Evolutionary conservation across 2,888 invertebrate species (phyloP).

Genomic region (Protodeltote pygarga): DNA sequence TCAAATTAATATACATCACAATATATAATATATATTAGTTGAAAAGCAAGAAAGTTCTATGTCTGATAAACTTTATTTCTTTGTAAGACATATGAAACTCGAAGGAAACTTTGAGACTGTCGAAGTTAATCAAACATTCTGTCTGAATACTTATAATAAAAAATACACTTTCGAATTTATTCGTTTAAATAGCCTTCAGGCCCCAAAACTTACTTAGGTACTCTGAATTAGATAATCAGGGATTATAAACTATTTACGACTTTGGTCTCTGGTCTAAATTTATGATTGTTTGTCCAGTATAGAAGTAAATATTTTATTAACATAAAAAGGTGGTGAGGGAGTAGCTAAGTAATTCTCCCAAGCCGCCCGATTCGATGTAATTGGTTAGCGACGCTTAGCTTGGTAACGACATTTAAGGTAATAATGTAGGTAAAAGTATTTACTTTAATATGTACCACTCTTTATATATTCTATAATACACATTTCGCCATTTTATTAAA

Average conservation of each 20-base stretch:
- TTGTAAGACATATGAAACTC: background rate
- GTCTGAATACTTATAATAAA: background rate
- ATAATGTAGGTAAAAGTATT: constrained; percentile 42
- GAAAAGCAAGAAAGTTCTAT: constrained; percentile 1
- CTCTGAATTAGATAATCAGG: constrained; percentile 53
- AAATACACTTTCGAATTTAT: constrained; percentile 6
- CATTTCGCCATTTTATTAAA: constrained; percentile 15
- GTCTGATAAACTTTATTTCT: constrained; percentile 5
- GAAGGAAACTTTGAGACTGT: constrained; percentile 3
- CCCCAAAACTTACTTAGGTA: constrained; percentile 1
- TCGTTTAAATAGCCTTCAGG: background rate
- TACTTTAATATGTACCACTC: constrained; percentile 34
- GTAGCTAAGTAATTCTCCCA: constrained; percentile 19
- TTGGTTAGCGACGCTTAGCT: constrained; percentile 36
- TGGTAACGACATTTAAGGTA: constrained; percentile 40
- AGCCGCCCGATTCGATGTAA: constrained; percentile 34
- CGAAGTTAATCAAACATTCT: constrained; percentile 4
- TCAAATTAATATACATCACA: background rate
- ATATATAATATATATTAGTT: no score
- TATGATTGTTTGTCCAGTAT: constrained; percentile 50
- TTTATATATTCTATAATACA: constrained; percentile 34
- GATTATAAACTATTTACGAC: constrained; percentile 60
- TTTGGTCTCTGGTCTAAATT: constrained; percentile 57
- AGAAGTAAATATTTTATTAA: constrained; percentile 44
- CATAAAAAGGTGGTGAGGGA: constrained; percentile 27